Conservation (phyloP, 2,113 vertebrate genomes). For the Scopus umbretta region DNA sequence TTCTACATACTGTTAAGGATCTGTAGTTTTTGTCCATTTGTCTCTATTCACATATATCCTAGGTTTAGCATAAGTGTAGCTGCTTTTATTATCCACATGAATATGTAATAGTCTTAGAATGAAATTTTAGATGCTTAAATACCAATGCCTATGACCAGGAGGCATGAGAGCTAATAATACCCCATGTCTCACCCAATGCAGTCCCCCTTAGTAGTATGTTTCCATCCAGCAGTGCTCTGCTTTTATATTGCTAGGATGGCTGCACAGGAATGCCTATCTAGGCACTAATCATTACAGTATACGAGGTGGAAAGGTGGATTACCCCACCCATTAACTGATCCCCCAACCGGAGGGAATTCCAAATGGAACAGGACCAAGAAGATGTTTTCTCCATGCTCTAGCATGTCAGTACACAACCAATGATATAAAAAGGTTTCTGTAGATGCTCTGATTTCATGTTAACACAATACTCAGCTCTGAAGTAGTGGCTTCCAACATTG, state of each 20-base stretch:
- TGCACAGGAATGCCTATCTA: background rate
- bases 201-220: background rate
- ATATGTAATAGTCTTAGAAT: background rate
- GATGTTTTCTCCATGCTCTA: background rate
- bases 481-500: background rate
- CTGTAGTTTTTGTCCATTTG: background rate
- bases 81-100: background rate
- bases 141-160: background rate
- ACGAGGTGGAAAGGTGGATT: background rate
- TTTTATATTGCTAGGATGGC: background rate
- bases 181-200: fast-evolving
- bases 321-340: background rate
- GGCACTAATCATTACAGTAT: background rate
- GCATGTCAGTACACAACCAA: background rate
- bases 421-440: background rate
- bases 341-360: background rate
- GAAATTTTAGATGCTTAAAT: background rate
- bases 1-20: background rate
- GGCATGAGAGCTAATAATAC: background rate
- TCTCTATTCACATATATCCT: background rate
- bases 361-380: background rate
- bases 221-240: background rate
- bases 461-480: background rate
- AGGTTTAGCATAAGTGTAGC: background rate
- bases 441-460: no score